Evolutionary conservation across 2,797 vertebrate genomes (phyloP), one percentile per base, ranked within the genome.

Genomic region (Hyperoplus immaculatus): DNA sequence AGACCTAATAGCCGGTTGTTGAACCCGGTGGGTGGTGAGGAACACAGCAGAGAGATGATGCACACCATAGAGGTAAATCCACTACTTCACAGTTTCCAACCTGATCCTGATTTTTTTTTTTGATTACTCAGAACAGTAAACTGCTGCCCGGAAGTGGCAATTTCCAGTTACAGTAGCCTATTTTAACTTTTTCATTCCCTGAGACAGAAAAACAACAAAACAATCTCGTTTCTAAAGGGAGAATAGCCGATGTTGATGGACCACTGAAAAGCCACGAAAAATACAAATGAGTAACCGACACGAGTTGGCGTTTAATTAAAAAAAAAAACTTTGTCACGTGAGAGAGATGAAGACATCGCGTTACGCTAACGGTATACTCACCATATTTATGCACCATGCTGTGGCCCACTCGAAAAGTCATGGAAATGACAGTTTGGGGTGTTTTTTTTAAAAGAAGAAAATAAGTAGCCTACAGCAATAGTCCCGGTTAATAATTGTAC

Each of bases 321-420:
- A 74, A 51, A 65, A 68, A 59, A 57, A 71, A 64, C 49, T 42
- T 51, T 70, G 50, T 69, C 75, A 86, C 74, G 68, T 72, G 77
- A 75, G 46, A 18, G 39, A 72, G 69, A 72, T 64, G 53, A 59
- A 82, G 63, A 75, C 21, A 21, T 51, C 9, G 18, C 18, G 42
- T 73, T 56, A n/a, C 1, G 51, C 46, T 75, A 74, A 84, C 73
- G 74, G 73, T 69, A 29, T 29, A 94, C 94, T 96, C 80, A 96
- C 95, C 95, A 74, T 95, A 95, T 88, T 93, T 96, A 72, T 95
- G 95, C 64, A 95, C 94, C 95, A 96, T 96, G 77, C 60, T 77
- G 77, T 72, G 73, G 41, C 49, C 80, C 13, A 79, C 80, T 59
- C 64, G 69, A 56, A 84, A 79, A 73, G 75, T 74, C 67, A 87